A percentile compares a stretch with the other conserved stretches of the same genome.
phyloP scores from a whole-genome alignment of 2,797 vertebrate species.

The Rhinichthys osculus region DNA sequence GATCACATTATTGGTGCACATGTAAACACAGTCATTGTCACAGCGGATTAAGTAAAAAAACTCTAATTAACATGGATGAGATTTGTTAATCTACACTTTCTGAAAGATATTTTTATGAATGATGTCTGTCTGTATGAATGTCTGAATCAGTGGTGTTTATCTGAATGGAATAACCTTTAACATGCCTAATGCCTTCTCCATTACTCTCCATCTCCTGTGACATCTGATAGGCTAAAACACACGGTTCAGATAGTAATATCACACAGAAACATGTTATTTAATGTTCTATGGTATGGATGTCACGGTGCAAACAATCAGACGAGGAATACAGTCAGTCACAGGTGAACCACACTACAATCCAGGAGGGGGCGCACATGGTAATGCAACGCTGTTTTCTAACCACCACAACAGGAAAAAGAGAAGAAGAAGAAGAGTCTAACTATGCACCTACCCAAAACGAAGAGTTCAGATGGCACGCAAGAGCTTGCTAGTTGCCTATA shows the following conservation, averaged over 20 bases:
- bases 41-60: background rate
- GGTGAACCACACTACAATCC: no score
- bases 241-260: background rate
- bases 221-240: slow-evolving; percentile 1
- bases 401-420: no score
- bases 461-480: no score
- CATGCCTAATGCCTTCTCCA: background rate
- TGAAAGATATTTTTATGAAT: slow-evolving; percentile 12
- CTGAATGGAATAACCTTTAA: slow-evolving; percentile 17
- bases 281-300: background rate
- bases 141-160: slow-evolving; percentile 5
- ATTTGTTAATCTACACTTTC: background rate
- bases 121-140: background rate
- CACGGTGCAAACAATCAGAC: no score
- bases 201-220: background rate
- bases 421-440: no score
- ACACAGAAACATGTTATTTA: background rate
- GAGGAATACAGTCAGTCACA: no score
- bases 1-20: background rate
- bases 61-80: background rate
- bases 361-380: no score
- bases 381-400: no score
- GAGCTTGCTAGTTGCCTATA: no score
- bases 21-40: background rate
- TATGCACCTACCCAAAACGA: no score